phyloP scores from a whole-genome alignment of 1,140 invertebrate species.

The Sycobia sp. region DNA sequence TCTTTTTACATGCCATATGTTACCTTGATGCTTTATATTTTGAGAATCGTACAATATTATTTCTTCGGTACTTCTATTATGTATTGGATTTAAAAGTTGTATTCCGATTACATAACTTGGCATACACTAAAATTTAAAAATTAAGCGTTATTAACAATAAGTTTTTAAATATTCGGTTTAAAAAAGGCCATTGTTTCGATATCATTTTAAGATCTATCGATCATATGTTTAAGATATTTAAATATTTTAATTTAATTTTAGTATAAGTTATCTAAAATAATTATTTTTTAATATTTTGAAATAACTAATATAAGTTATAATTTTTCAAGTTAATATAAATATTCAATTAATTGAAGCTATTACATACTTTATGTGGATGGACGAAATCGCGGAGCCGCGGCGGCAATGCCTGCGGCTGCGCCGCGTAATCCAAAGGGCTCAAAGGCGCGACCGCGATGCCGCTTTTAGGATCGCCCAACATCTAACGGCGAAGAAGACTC shows the following conservation, averaged over 20 bases:
- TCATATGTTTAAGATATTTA: too few species aligned
- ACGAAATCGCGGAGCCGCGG: too few species aligned
- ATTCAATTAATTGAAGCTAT: too few species aligned
- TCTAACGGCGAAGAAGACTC: too few species aligned
- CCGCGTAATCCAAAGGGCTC: too few species aligned
- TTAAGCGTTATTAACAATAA: background rate
- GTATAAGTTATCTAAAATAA: background rate
- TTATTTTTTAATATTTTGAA: background rate
- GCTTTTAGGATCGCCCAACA: too few species aligned
- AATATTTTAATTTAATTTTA: too few species aligned
- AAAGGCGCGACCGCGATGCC: too few species aligned
- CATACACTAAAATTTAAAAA: slow-evolving; percentile 68
- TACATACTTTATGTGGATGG: too few species aligned
- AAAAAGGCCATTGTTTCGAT: background rate
- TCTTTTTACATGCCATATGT: slow-evolving; percentile 76
- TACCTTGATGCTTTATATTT: slow-evolving; percentile 64
- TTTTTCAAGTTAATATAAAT: too few species aligned
- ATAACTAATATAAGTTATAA: background rate
- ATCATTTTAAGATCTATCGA: background rate
- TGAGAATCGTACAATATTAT: slow-evolving; percentile 79
- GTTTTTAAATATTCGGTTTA: background rate
- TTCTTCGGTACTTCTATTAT: slow-evolving; percentile 82
- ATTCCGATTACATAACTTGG: slow-evolving; percentile 80
- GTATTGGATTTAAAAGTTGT: slow-evolving; percentile 85
- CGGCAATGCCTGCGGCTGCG: too few species aligned